phyloP scores from a whole-genome alignment of 2,113 vertebrate species.

The Hippotragus niger region DNA sequence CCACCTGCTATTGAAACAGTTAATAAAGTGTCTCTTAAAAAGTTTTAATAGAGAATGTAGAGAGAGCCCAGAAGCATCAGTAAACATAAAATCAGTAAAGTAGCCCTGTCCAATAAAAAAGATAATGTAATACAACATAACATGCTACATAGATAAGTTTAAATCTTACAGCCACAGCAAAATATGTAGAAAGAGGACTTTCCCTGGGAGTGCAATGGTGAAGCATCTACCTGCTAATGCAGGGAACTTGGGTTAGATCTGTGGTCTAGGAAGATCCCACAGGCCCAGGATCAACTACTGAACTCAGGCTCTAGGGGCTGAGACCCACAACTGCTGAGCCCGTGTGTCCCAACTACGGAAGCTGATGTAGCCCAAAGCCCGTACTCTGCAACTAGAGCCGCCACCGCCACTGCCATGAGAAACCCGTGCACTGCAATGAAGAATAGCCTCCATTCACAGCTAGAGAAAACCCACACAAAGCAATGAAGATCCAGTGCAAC shows the following conservation, averaged over 20 bases:
- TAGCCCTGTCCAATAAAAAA: neutral
- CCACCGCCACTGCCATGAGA: neutral
- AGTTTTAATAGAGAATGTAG: neutral
- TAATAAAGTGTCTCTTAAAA: neutral
- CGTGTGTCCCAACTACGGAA: neutral
- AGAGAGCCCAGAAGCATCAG: neutral
- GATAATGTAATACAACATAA: neutral
- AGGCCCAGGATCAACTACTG: neutral
- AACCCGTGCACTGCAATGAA: accelerated
- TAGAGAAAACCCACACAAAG: neutral
- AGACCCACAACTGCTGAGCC: neutral
- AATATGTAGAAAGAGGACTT: neutral
- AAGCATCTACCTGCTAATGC: neutral
- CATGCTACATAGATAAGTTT: neutral
- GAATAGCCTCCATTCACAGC: accelerated
- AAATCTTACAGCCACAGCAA: neutral
- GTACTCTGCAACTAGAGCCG: neutral
- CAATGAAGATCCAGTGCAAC: neutral
- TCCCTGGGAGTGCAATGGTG: neutral
- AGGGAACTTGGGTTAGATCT: neutral
- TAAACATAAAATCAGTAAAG: neutral
- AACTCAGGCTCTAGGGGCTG: neutral
- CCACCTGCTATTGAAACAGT: neutral
- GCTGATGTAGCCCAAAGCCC: neutral
- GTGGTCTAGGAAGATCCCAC: neutral